These are phyloP conservation scores for Hydrotaea cyrtoneurina DNA, from an alignment of 2,888 invertebrate species.

Conservation along the genomic window DNA sequence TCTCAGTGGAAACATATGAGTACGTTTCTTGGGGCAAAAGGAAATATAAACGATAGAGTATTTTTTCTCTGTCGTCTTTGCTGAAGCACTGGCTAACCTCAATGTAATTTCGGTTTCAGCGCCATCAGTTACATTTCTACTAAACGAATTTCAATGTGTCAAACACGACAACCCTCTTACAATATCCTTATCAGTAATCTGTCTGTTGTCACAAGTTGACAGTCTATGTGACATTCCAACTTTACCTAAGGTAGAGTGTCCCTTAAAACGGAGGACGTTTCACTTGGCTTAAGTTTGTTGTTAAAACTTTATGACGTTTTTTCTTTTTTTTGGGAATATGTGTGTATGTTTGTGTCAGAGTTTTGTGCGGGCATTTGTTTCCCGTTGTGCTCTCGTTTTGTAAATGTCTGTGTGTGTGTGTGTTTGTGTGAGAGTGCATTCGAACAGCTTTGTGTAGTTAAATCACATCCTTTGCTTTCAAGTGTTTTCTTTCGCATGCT, in stretches of 20 bases:
- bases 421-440: conserved; percentile 7
- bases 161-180: too few species aligned
- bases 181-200: too few species aligned
- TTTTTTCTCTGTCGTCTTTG: too few species aligned
- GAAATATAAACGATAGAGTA: too few species aligned
- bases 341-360: background rate
- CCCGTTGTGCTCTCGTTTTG: conserved; percentile 53
- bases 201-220: too few species aligned
- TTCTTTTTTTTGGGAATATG: background rate
- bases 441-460: conserved; percentile 19
- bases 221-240: too few species aligned
- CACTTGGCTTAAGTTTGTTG: conserved; percentile 29
- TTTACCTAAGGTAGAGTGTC: background rate
- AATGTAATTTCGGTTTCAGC: too few species aligned
- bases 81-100: too few species aligned
- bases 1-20: too few species aligned
- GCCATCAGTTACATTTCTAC: too few species aligned
- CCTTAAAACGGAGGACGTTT: background rate
- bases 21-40: too few species aligned
- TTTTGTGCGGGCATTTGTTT: conserved; percentile 13
- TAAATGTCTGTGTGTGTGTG: background rate
- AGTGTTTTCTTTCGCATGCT: background rate
- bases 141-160: too few species aligned
- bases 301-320: conserved; percentile 36
- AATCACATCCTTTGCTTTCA: conserved; percentile 36